Percentiles rank a stretch among this genome's conserved stretches.
Evolutionary conservation across 2,888 invertebrate species (phyloP).

Genomic region (Tipula confusa): DNA sequence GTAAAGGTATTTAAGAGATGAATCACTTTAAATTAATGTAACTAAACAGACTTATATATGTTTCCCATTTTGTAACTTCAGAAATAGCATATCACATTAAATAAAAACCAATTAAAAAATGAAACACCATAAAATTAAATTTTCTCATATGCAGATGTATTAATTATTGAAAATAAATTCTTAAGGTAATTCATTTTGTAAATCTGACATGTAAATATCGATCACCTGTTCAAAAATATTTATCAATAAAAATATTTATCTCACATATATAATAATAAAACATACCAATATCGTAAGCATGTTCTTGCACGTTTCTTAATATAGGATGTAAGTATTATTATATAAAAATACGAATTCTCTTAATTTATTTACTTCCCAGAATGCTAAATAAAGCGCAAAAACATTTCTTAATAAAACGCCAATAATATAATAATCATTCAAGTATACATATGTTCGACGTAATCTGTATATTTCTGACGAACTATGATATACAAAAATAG

Average conservation of each 20-base stretch:
- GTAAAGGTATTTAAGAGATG: too few species aligned
- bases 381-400: background rate
- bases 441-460: background rate
- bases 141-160: too few species aligned
- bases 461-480: background rate
- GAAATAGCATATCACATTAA: too few species aligned
- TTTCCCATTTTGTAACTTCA: too few species aligned
- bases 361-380: background rate
- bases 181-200: too few species aligned
- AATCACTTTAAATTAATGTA: too few species aligned
- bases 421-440: background rate
- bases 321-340: background rate
- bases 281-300: background rate
- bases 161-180: too few species aligned
- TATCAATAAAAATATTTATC: too few species aligned
- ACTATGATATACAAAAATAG: background rate
- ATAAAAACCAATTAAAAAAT: too few species aligned
- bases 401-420: background rate
- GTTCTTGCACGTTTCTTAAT: background rate
- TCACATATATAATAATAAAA: background rate
- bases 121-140: too few species aligned
- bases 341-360: background rate
- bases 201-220: too few species aligned
- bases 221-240: background rate
- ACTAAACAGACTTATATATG: too few species aligned